Evolutionary conservation across 1,140 invertebrate genomes (phyloP).

Genomic region (Luehdorfia chinensis): DNA sequence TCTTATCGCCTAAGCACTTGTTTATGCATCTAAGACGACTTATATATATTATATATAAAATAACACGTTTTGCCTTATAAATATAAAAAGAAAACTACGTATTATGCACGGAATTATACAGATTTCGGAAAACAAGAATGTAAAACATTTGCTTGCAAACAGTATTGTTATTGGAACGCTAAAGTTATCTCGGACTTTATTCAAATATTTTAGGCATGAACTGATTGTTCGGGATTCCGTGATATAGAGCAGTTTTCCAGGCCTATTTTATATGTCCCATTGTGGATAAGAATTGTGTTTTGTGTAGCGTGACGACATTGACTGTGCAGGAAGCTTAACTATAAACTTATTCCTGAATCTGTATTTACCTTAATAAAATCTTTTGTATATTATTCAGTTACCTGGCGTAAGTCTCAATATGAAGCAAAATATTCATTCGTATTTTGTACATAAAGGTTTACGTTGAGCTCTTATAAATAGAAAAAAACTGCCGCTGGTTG

Average conservation of each 20-base stretch:
- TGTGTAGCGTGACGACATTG: conserved; percentile 21
- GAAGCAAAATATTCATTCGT: too few species aligned
- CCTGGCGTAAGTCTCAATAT: background rate
- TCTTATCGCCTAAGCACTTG: too few species aligned
- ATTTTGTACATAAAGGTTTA: too few species aligned
- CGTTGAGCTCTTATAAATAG: too few species aligned
- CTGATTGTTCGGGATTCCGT: conserved; percentile 18
- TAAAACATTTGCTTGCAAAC: background rate
- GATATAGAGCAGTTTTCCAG: conserved; percentile 22
- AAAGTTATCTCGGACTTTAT: too few species aligned
- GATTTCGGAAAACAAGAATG: too few species aligned
- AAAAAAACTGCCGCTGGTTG: too few species aligned
- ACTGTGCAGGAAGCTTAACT: background rate
- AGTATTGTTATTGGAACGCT: background rate
- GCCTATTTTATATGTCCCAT: conserved; percentile 25
- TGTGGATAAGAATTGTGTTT: conserved; percentile 25
- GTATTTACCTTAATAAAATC: conserved; percentile 11
- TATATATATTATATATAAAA: too few species aligned
- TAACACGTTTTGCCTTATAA: too few species aligned
- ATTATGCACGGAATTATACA: too few species aligned
- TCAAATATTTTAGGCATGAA: conserved; percentile 2
- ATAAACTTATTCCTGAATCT: background rate
- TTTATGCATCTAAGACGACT: too few species aligned
- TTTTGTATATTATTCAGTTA: conserved; percentile 6
- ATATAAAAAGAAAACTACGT: too few species aligned